Base-by-base conservation (phyloP, 2,113 vertebrate genomes). In the Lasiurus cinereus region DNA sequence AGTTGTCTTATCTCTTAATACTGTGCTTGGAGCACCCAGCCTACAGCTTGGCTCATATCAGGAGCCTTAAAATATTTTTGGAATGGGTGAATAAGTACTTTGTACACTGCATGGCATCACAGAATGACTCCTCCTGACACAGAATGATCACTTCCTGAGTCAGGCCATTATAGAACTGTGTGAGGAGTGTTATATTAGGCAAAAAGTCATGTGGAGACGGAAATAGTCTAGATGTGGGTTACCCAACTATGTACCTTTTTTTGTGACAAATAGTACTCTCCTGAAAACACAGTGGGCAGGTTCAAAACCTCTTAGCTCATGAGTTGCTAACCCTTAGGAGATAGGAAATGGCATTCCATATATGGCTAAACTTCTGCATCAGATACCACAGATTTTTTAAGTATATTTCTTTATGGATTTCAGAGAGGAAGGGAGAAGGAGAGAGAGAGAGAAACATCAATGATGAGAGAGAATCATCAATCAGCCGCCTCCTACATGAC, bases 241-340 rank as follows among this genome's bases (percentile, higher is more conserved):
- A 79, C 64, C 86, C 96, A 86, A 14, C 85, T 15, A n/a, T 93
- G 29, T 87, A 54, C 94, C 84, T 94, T 15, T 96, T 1, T 1
- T 87, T 82, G 21, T 22, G 83, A 78, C 88, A 93, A 88, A 54
- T 59, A 74, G 74, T 72, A 92, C 59, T 39, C 76, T 94, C 94
- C 16, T 52, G 94, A 91, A 92, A 95, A 69, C 36, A 85, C 12
- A 33, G 82, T 46, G 69, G 86, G 66, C 67, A 97, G 87, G 62
- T 94, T 94, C 93, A 85, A 88, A 92, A 84, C 31, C 83, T 88
- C 74, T 88, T 59, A 2, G 0, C 29, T 96, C 9, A 14, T 54
- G 54, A 96, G 79, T 33, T 73, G 89, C 96, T 96, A 91, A 90
- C 56, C 82, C 86, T 14, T 5, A 59, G 90, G 97, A 94, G 92